These are phyloP conservation scores for Globia sparganii DNA, from an alignment of 2,888 invertebrate genomes.

Conservation along the genomic window DNA sequence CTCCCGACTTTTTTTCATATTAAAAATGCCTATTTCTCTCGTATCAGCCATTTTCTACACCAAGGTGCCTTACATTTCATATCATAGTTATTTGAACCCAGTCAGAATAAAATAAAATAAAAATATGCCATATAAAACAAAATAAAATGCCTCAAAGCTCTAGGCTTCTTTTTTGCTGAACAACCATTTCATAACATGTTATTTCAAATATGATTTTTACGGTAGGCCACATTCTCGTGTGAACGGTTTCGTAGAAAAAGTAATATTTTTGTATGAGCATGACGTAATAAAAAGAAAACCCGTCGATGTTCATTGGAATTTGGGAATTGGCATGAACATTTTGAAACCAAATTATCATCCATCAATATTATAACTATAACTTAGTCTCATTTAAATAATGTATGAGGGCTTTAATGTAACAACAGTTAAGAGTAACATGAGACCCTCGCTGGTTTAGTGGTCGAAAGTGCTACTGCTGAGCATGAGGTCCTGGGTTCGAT, in stretches of 20 bases:
- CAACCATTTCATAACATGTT: conserved; percentile 68
- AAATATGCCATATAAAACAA: conserved; percentile 49
- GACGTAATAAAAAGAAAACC: conserved; percentile 39
- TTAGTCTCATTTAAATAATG: not conserved
- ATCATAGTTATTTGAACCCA: conserved; percentile 22
- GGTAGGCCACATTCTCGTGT: conserved; percentile 65
- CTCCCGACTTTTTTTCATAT: not conserved
- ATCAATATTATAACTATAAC: not conserved
- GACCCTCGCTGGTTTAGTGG: no score
- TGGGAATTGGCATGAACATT: not conserved
- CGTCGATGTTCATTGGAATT: conserved; percentile 25
- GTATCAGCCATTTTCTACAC: not conserved
- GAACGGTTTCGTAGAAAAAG: conserved; percentile 60
- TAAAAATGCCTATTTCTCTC: not conserved
- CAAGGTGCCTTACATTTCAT: conserved; percentile 14
- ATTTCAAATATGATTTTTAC: conserved; percentile 68
- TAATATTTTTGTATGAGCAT: conserved; percentile 44
- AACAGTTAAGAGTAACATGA: no score
- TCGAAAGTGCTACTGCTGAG: no score
- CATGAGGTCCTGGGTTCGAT: not conserved
- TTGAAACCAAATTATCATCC: not conserved
- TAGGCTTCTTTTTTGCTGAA: conserved; percentile 66
- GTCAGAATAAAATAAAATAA: conserved; percentile 32
- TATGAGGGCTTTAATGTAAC: no score
- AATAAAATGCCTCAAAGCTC: conserved; percentile 53